A percentile compares a stretch with the other conserved stretches of the same genome.
Conservation (phyloP, 2,888 invertebrate species). For the Brachycybe producta region DNA sequence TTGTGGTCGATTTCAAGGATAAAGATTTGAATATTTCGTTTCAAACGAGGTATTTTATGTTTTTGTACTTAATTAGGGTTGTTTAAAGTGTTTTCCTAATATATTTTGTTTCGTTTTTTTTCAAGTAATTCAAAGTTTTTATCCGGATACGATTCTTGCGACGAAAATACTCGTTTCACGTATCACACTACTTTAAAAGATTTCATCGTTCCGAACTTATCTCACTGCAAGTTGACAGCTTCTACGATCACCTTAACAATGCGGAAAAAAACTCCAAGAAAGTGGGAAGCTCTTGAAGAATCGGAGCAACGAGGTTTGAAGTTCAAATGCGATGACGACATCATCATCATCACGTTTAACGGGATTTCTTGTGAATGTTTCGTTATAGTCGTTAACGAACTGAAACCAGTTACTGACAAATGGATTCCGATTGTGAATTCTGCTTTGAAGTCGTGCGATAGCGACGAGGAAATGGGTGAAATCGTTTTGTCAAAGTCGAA, state of each 20-base stretch:
- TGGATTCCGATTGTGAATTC: no score
- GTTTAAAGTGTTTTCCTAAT: neutral
- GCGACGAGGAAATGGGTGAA: no score
- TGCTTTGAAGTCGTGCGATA: no score
- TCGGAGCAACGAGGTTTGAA: neutral
- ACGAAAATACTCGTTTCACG: neutral
- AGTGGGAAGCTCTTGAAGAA: conserved; percentile 11
- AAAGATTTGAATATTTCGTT: neutral
- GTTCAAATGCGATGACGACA: neutral
- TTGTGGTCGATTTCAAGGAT: neutral
- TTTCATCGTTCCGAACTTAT: neutral
- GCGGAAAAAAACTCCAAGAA: neutral
- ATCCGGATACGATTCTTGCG: neutral
- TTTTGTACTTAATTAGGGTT: neutral
- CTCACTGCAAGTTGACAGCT: neutral
- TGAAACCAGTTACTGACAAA: no score
- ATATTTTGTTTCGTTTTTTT: neutral
- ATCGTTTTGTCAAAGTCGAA: no score
- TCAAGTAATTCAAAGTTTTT: conserved; percentile 5
- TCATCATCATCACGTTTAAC: no score
- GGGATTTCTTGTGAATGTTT: no score
- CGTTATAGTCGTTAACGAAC: no score
- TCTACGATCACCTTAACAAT: conserved; percentile 1
- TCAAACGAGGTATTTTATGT: neutral
- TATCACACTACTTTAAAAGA: conserved; percentile 6